phyloP scores from a whole-genome alignment of 2,113 vertebrate species.

The Phylloscopus trochilus region DNA sequence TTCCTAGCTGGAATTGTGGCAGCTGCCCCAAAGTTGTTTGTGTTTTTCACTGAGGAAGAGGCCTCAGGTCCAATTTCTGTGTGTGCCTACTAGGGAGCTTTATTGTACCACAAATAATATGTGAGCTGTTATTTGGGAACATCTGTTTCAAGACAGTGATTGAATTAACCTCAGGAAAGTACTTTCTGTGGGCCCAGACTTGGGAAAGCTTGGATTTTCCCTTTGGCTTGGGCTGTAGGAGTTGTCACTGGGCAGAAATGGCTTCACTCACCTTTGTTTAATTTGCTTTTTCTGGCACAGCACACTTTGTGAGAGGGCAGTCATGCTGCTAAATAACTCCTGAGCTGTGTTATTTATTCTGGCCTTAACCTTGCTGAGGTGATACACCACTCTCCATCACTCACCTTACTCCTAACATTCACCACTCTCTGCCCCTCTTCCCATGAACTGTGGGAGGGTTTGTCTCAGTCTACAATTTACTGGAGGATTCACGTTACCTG shows the following conservation, averaged over 20 bases:
- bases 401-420: not conserved
- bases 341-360: not conserved
- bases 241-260: not conserved
- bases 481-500: not conserved
- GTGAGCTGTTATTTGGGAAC: not conserved
- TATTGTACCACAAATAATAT: not conserved
- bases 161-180: not conserved
- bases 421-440: not conserved
- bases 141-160: not conserved
- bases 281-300: not conserved
- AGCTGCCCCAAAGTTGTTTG: not conserved
- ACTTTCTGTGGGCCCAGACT: not conserved
- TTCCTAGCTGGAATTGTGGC: not conserved
- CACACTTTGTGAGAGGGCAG: not conserved
- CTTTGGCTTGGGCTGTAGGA: not conserved
- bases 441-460: not conserved
- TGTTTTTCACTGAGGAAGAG: not conserved
- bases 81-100: fast-evolving
- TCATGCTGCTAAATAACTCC: not conserved
- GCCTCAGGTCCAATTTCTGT: not conserved
- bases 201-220: not conserved
- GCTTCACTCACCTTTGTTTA: not conserved
- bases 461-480: not conserved
- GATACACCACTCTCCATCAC: not conserved
- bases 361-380: not conserved